Base-by-base conservation (phyloP, 1,140 invertebrate genomes). In the Cryptotermes secundus region DNA sequence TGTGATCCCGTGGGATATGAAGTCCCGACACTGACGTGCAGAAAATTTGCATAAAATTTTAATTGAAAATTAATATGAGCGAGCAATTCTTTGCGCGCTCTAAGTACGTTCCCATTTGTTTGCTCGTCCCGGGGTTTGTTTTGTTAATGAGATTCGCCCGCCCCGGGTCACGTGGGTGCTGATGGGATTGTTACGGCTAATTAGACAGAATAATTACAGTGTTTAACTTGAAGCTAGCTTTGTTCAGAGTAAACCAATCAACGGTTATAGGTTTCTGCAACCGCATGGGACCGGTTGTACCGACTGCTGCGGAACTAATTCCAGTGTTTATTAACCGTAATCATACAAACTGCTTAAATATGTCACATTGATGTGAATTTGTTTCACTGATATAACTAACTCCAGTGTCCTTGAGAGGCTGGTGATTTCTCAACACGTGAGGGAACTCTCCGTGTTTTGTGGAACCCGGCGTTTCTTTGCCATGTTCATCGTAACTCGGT, bases 141-240 rank as follows among this genome's bases (percentile, higher is more conserved):
- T 85, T 85, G 79, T 80, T 85, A 85, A 85, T 85, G 85, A 85
- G 85, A 85, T 85, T 72, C 83, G 53, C 16, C 82, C 53, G 72
- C 38, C 65, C 53, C 19, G 72, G 72, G 42, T 42, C 72, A 59
- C 83, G 34, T 72, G 26, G 35, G 36, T 72, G 79, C 84, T 84
- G 84, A 84, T 80, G 81, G 84, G 84, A 84, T 82, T 84, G 84
- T 82, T 82, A 84, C 80, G 84, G 42, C 49, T 81, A 84, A 84
- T 84, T 82, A 82, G 38, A 81, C 84, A 81, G 81, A 80, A 81
- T 84, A 84, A 84, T 84, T 84, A 84, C 84, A 53, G 79, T 81
- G 72, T 81, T 84, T 72, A 83, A 83, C 34, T 83, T 83, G 72
- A 53, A 36, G 35, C 80, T 45, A 36, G 80, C 42, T 81, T 81